Evolutionary conservation across 2,113 vertebrate genomes (phyloP), one percentile per base, ranked within the genome.

Genomic region (Mesembrinibis cayennensis): DNA sequence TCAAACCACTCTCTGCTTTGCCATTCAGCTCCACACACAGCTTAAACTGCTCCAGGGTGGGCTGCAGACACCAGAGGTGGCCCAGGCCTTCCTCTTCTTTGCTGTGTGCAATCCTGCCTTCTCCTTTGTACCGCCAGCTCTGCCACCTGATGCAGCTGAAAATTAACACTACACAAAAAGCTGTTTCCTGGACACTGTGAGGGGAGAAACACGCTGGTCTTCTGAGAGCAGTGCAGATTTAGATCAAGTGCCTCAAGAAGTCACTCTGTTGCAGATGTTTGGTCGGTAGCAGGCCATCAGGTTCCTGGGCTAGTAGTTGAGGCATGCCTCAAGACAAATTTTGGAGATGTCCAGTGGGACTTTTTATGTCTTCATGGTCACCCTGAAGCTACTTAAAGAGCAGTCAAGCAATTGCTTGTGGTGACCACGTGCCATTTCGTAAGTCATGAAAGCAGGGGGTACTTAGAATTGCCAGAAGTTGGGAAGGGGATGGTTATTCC

Each of bases 271-370:
- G 67, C 44, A 63, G 82, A 10, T 79, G 21, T 69, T 81, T 52
- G 52, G 66, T 63, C 77, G 67, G 62, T 26, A 52, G 44, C 38
- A 38, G 71, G 21, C 61, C 29, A 16, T 66, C 34, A 50, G n/a
- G 26, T 63, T 94, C 52, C 42, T 76, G 71, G 36, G 16, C 65
- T 61, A 27, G 49, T 16, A 55, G 49, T 38, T 65, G 63, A 69
- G 36, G 42, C 30, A 40, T 8, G 6, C 34, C 42, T 87, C 45
- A 42, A 52, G 45, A 29, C 32, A 25, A 49, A 79, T 62, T 53
- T 36, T 85, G 4, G 20, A 65, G 34, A 15, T 70, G 18, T 45
- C 27, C 27, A 29, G 20, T 0, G 0, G 32, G 47, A 15, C 25
- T 49, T 77, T 44, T 55, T 50, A 26, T 79, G 7, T 61, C 71